phyloP scores from a whole-genome alignment of 2,113 vertebrate species.

The Rhabdornis inornatus region DNA sequence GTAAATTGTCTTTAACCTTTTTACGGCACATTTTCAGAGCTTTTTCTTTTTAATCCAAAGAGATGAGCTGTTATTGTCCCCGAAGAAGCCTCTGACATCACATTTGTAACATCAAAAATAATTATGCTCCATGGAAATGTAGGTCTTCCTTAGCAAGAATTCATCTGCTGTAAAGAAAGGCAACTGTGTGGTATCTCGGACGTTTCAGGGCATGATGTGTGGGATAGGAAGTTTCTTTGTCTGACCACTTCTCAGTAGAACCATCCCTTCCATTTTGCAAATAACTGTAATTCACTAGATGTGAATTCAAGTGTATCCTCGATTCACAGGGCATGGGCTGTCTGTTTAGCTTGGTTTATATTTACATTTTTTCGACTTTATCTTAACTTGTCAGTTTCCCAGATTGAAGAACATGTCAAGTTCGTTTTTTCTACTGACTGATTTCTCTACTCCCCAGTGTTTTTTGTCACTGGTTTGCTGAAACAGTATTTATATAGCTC shows the following conservation, averaged over 20 bases:
- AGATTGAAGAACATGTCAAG: conserved; percentile 67
- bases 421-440: conserved; percentile 73
- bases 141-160: conserved; percentile 55
- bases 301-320: conserved; percentile 68
- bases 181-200: conserved; percentile 32
- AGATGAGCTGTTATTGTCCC: conserved; percentile 69
- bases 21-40: conserved; percentile 63
- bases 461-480: conserved; percentile 71
- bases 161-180: conserved; percentile 49
- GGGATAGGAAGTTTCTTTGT: conserved; percentile 58
- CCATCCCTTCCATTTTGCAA: conserved; percentile 51
- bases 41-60: conserved; percentile 71
- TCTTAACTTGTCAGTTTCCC: conserved; percentile 68
- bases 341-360: conserved; percentile 70
- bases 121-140: conserved; percentile 33
- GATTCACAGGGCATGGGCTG: conserved; percentile 65
- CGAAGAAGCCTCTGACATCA: conserved; percentile 67
- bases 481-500: conserved; percentile 79
- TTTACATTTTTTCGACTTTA: conserved; percentile 71
- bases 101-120: conserved; percentile 59
- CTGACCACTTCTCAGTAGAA: conserved; percentile 58
- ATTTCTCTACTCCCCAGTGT: conserved; percentile 68
- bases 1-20: conserved; percentile 71
- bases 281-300: conserved; percentile 64
- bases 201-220: conserved; percentile 59